Percentiles rank a stretch among this genome's conserved stretches.
Conservation (phyloP, 2,113 vertebrate genomes). For the Corythornis cristatus region DNA sequence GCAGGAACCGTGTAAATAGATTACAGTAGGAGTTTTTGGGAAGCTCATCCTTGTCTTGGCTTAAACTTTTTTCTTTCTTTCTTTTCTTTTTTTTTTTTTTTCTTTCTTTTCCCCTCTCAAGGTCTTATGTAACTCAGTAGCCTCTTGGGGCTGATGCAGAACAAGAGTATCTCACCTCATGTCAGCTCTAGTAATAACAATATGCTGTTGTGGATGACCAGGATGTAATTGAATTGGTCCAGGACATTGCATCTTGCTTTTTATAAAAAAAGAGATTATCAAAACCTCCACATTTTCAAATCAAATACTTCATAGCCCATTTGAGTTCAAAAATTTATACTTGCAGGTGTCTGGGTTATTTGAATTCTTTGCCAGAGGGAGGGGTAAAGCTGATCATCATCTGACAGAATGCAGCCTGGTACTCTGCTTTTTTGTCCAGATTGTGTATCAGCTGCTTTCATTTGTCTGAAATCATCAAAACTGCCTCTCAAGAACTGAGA, state of each 20-base stretch:
- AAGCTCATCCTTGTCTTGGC: background rate
- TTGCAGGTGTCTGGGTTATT: background rate
- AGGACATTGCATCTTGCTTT: background rate
- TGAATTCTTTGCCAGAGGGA: background rate
- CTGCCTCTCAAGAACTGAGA: background rate
- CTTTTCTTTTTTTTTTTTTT: background rate
- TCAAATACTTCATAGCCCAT: background rate
- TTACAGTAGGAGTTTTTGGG: background rate
- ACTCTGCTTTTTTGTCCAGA: background rate
- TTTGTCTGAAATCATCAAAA: conserved; percentile 29
- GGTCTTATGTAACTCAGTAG: accelerated
- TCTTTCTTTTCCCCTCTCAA: background rate
- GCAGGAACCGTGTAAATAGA: background rate
- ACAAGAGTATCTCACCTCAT: background rate
- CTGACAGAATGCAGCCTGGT: background rate
- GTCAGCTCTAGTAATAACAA: background rate
- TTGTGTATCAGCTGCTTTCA: background rate
- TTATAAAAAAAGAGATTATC: background rate
- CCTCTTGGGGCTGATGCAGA: background rate
- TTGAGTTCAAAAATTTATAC: background rate
- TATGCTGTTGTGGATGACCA: background rate
- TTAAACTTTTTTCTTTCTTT: background rate
- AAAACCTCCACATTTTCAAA: background rate
- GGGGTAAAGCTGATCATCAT: background rate
- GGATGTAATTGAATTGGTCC: background rate